Evolutionary conservation across 1,140 invertebrate species (phyloP).

Genomic region (Dreissena polymorpha): DNA sequence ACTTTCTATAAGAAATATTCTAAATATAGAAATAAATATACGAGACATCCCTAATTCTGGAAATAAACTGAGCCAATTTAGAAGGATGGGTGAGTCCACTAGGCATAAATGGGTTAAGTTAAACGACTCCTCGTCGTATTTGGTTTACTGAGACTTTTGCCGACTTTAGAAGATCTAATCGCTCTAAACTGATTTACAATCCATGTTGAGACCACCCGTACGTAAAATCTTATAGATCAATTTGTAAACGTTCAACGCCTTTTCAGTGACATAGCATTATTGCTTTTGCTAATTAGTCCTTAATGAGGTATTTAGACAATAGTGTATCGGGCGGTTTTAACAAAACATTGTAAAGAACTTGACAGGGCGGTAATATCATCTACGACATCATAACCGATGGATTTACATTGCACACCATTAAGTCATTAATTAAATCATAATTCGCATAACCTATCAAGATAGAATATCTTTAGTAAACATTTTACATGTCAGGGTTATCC

Average conservation of each 20-base stretch:
- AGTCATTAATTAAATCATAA: conserved; percentile 50
- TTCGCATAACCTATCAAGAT: neutral
- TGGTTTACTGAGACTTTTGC: too few species aligned
- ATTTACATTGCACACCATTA: conserved; percentile 34
- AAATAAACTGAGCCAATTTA: too few species aligned
- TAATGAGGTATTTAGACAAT: conserved; percentile 43
- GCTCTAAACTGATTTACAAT: too few species aligned
- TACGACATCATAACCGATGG: conserved; percentile 15
- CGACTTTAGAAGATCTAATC: too few species aligned
- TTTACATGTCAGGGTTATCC: too few species aligned
- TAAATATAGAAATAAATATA: too few species aligned
- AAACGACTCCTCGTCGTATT: too few species aligned
- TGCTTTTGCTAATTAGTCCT: conserved; percentile 24
- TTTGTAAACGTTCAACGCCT: conserved; percentile 40
- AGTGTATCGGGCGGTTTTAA: conserved; percentile 1
- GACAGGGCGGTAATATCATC: conserved; percentile 15
- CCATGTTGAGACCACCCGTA: conserved; percentile 33
- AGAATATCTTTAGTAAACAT: too few species aligned
- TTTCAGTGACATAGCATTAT: conserved; percentile 31
- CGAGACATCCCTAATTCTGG: too few species aligned
- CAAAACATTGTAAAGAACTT: conserved; percentile 29
- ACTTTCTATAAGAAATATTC: too few species aligned
- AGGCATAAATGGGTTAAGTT: too few species aligned
- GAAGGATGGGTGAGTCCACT: too few species aligned
- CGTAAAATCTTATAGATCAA: conserved; percentile 38